phyloP scores from a whole-genome alignment of 1,140 invertebrate species.

The Anoplolepis gracilipes region DNA sequence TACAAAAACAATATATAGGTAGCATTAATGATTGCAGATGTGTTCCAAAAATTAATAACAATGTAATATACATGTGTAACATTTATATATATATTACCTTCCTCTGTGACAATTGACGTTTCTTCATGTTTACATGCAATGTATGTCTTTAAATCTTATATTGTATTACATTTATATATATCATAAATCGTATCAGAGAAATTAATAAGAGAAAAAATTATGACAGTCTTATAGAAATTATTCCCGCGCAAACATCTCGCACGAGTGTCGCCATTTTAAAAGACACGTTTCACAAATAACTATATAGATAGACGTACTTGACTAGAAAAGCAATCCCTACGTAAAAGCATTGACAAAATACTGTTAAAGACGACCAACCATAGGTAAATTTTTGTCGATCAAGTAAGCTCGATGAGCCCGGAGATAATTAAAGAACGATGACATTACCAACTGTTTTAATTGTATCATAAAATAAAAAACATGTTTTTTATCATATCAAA shows the following conservation, averaged over 20 bases:
- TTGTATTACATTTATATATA: background rate
- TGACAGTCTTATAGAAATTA: background rate
- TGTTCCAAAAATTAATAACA: background rate
- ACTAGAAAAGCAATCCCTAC: too few species aligned
- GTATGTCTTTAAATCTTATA: background rate
- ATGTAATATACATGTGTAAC: background rate
- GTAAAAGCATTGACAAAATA: too few species aligned
- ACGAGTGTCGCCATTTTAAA: background rate
- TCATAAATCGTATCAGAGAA: background rate
- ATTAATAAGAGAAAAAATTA: background rate
- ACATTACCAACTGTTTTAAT: too few species aligned
- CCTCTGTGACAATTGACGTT: conserved; percentile 31
- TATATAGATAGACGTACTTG: too few species aligned
- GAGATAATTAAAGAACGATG: too few species aligned
- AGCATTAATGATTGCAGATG: too few species aligned
- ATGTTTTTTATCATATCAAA: too few species aligned
- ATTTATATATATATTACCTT: conserved; percentile 30
- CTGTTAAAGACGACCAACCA: too few species aligned
- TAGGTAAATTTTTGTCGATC: too few species aligned
- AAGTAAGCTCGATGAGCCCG: too few species aligned
- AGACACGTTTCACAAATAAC: background rate
- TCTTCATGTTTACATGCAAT: conserved; percentile 40
- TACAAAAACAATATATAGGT: too few species aligned
- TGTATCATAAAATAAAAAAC: too few species aligned
- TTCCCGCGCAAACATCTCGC: background rate